These are phyloP conservation scores for Entosphenus tridentatus DNA, from an alignment of 2,113 vertebrate species.

Conservation along the genomic window DNA sequence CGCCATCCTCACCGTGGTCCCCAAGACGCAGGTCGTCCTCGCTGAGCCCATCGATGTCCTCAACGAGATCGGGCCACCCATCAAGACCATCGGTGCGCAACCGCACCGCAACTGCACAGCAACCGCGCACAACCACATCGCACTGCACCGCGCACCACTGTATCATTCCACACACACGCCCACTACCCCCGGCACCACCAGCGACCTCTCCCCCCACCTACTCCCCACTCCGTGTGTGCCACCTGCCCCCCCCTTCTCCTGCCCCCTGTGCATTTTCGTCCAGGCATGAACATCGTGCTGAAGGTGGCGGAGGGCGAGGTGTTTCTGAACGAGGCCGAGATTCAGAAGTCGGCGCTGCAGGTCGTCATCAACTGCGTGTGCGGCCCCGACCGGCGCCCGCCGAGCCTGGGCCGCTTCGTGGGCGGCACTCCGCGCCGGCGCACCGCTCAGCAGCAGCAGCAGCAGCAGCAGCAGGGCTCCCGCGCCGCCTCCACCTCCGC, in stretches of 20 bases:
- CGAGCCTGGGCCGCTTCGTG: slow-evolving; percentile 85
- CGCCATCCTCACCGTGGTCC: slow-evolving; percentile 83
- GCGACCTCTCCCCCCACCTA: too few species aligned
- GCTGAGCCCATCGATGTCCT: slow-evolving; percentile 71
- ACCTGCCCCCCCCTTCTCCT: too few species aligned
- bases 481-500: slow-evolving; percentile 11
- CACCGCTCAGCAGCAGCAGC: slow-evolving; percentile 48
- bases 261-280: too few species aligned
- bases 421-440: slow-evolving; percentile 69
- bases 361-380: slow-evolving; percentile 95
- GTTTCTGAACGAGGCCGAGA: slow-evolving; percentile 89
- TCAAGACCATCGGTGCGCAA: slow-evolving; percentile 70
- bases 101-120: too few species aligned
- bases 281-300: slow-evolving; percentile 92
- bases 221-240: too few species aligned
- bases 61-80: slow-evolving; percentile 61
- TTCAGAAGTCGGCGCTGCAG: slow-evolving; percentile 93
- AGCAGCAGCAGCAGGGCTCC: slow-evolving; percentile 19
- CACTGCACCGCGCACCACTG: too few species aligned
- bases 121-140: too few species aligned
- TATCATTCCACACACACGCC: too few species aligned
- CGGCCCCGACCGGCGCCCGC: slow-evolving; percentile 75
- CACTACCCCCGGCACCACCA: too few species aligned
- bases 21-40: slow-evolving; percentile 77
- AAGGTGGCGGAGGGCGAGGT: slow-evolving; percentile 89